These are phyloP conservation scores for Oxyteleia sp. DNA, from an alignment of 2,888 invertebrate species.

Conservation along the genomic window DNA sequence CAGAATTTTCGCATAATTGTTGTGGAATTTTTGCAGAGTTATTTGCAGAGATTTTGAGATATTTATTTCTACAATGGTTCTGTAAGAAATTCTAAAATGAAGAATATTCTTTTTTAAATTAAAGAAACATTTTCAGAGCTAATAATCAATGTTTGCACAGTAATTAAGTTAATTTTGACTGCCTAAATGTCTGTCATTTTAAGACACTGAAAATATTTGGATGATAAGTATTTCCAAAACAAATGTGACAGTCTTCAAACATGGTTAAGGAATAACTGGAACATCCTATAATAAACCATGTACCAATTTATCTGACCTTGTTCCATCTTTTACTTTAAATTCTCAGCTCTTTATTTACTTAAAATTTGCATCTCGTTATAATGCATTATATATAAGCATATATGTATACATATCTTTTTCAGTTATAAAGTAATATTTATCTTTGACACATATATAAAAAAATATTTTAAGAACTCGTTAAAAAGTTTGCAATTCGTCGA, in stretches of 20 bases:
- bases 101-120: not conserved
- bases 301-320: slow-evolving; percentile 61
- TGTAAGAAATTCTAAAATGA: not conserved
- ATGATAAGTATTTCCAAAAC: slow-evolving; percentile 45
- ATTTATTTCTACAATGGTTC: too few relatives aligned
- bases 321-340: slow-evolving; percentile 26
- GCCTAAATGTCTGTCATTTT: not conserved
- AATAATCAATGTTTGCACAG: not conserved
- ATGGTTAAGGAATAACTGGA: slow-evolving; percentile 60
- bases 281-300: slow-evolving; percentile 63
- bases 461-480: too few relatives aligned
- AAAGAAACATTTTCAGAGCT: not conserved
- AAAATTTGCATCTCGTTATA: too few relatives aligned
- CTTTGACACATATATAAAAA: too few relatives aligned
- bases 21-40: too few relatives aligned
- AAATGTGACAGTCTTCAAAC: slow-evolving; percentile 52
- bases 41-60: too few relatives aligned
- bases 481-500: too few relatives aligned
- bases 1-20: too few relatives aligned
- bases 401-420: too few relatives aligned
- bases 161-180: slow-evolving; percentile 2
- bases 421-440: too few relatives aligned
- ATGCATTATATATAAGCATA: too few relatives aligned
- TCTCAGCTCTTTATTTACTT: too few relatives aligned
- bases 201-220: slow-evolving; percentile 1